Evolutionary conservation across 37 sponge, comb jelly and placozoan species (phyloP).

Genomic region (Tethya wilhelma): DNA sequence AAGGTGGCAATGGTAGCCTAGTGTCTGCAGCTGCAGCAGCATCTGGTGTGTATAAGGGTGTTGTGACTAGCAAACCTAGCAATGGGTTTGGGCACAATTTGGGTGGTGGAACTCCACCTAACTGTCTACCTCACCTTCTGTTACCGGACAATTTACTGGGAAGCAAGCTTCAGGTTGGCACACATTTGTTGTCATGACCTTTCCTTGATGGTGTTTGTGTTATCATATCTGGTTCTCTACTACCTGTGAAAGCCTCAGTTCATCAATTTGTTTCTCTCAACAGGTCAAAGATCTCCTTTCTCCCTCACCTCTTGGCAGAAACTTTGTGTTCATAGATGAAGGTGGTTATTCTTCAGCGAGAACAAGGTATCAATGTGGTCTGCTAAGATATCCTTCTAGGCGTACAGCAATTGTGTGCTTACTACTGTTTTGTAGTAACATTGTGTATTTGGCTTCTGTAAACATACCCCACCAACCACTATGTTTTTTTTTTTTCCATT

Average conservation of each 20-base stretch:
- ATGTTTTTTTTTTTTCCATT: too few species aligned
- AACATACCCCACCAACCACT: too few species aligned
- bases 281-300: constrained; percentile 40
- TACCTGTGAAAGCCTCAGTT: too few species aligned
- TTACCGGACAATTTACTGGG: constrained; percentile 23
- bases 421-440: too few species aligned
- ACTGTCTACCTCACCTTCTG: constrained; percentile 25
- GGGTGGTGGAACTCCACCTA: constrained; percentile 17
- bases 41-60: too few species aligned
- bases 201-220: neutral
- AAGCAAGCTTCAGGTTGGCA: constrained; percentile 29
- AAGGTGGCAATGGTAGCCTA: neutral
- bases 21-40: too few species aligned
- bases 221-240: too few species aligned
- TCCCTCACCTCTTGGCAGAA: constrained; percentile 16
- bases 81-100: constrained; percentile 4
- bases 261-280: too few species aligned
- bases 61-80: neutral
- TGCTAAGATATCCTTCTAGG: too few species aligned
- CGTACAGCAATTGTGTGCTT: too few species aligned
- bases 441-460: too few species aligned
- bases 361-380: constrained; percentile 34
- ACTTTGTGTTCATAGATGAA: constrained; percentile 24
- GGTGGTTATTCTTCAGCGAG: constrained; percentile 9
- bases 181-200: neutral